phyloP scores from a whole-genome alignment of 2,797 vertebrate genomes.

The Leptodactylus fallax region DNA sequence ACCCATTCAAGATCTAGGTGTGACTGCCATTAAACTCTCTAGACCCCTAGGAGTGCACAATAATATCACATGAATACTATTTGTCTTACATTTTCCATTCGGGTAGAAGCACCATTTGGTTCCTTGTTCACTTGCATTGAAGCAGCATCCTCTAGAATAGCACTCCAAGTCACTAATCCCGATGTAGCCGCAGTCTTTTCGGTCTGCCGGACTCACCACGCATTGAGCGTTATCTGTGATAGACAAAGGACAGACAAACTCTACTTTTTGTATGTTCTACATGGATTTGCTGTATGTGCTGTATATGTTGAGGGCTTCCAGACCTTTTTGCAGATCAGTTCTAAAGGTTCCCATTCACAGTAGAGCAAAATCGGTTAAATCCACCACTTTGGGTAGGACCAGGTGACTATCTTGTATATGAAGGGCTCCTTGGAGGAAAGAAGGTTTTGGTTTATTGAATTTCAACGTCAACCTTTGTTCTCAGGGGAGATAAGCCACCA shows the following conservation, averaged over 20 bases:
- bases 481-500: no score
- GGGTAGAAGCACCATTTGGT: conserved; percentile 46
- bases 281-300: background rate
- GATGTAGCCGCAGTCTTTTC: conserved; percentile 28
- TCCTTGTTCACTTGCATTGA: background rate
- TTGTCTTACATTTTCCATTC: conserved; percentile 13
- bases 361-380: no score
- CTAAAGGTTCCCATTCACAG: no score
- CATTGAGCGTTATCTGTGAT: conserved; percentile 31
- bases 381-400: no score
- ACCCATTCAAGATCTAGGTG: no score
- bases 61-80: no score
- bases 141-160: conserved; percentile 45
- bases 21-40: no score
- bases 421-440: no score
- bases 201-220: background rate
- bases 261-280: background rate
- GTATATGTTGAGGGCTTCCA: background rate
- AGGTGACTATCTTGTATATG: no score
- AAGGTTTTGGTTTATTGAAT: no score
- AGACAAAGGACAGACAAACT: background rate
- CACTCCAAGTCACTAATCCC: conserved; percentile 30
- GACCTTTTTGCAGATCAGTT: background rate
- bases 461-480: no score
- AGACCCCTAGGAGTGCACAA: no score